A percentile compares a stretch with the other conserved stretches of the same genome.
Conservation (phyloP, 2,888 invertebrate species). For the Notocelia uddmanniana region DNA sequence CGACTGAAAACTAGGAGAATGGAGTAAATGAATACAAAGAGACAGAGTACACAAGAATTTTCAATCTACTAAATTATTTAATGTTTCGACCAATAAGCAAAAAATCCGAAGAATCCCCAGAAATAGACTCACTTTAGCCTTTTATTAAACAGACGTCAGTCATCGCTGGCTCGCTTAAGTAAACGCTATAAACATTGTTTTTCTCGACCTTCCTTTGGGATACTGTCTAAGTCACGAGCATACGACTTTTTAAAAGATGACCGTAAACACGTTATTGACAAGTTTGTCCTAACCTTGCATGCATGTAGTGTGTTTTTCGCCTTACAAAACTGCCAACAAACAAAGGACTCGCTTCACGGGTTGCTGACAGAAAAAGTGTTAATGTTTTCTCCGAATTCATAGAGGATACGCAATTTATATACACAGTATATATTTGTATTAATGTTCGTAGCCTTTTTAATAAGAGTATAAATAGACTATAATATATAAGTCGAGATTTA, state of each 20-base stretch:
- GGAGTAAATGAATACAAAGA: no score
- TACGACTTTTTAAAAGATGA: background rate
- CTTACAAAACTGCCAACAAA: background rate
- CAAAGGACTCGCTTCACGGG: background rate
- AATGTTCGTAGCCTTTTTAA: no score
- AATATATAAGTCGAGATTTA: no score
- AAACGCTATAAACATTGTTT: conserved; percentile 73
- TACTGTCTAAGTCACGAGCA: conserved; percentile 50
- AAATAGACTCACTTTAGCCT: conserved; percentile 53
- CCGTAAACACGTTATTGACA: no score
- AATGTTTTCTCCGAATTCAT: no score
- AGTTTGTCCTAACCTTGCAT: background rate
- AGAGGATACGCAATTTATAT: no score
- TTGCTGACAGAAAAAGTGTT: no score
- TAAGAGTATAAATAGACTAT: no score
- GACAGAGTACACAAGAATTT: background rate
- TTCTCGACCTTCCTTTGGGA: conserved; percentile 58
- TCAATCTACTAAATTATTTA: background rate
- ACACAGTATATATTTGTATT: no score
- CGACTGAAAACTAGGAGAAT: no score
- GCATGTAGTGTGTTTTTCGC: background rate
- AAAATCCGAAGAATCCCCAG: conserved; percentile 51
- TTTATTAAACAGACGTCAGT: conserved; percentile 75
- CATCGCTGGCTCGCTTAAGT: conserved; percentile 69
- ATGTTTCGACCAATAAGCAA: background rate